A percentile compares a stretch with the other conserved stretches of the same genome.
phyloP scores from a whole-genome alignment of 2,888 invertebrate genomes.

The Ametastegia equiseti region DNA sequence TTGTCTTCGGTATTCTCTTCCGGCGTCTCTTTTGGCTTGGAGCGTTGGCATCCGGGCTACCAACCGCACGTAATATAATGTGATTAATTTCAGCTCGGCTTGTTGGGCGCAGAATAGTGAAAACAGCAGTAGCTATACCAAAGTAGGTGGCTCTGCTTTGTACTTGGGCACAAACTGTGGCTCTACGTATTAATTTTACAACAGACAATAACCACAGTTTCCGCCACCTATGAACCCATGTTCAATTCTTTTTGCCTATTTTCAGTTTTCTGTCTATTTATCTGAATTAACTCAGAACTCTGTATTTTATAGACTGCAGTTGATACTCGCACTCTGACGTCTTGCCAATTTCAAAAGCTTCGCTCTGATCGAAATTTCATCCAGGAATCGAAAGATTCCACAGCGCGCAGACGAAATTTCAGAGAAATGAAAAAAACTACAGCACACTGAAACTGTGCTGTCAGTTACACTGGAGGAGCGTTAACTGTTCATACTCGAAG shows the following conservation, averaged over 20 bases:
- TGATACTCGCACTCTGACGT: not conserved
- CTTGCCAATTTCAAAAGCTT: no score
- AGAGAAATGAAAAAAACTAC: no score
- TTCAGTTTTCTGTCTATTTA: not conserved
- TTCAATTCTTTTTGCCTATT: not conserved
- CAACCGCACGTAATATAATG: constrained; percentile 49
- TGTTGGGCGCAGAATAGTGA: constrained; percentile 44
- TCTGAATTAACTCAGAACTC: not conserved
- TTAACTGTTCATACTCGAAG: no score
- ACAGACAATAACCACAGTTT: constrained; percentile 35
- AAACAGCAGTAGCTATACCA: constrained; percentile 40
- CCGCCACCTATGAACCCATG: not conserved
- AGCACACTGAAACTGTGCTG: no score
- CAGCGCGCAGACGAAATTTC: no score
- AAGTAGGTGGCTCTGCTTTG: constrained; percentile 48
- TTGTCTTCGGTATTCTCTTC: constrained; percentile 35
- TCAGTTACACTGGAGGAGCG: no score
- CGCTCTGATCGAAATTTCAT: no score
- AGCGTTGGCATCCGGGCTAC: constrained; percentile 32
- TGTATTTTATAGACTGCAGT: not conserved
- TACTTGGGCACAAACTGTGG: constrained; percentile 35
- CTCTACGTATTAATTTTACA: constrained; percentile 22
- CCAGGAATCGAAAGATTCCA: no score
- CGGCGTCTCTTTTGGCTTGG: constrained; percentile 5
- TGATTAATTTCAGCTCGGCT: constrained; percentile 49